phyloP scores from a whole-genome alignment of 2,113 vertebrate genomes.

The Pluvialis apricaria region DNA sequence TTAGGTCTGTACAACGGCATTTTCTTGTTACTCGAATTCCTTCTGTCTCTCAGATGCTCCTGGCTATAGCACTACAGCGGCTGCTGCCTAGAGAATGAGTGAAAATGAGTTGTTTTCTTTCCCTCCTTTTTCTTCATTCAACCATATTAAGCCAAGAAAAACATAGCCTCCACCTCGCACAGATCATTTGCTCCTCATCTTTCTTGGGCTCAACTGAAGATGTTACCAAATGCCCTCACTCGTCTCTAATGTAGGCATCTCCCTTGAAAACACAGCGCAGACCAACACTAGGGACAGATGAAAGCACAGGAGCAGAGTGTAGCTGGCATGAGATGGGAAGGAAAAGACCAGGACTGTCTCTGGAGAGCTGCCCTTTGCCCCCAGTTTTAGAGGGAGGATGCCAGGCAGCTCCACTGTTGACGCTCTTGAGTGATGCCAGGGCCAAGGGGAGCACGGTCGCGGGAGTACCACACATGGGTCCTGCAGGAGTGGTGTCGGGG shows the following conservation, averaged over 20 bases:
- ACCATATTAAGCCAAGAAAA: slow-evolving; percentile 17
- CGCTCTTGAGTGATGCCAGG: not conserved
- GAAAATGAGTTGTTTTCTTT: slow-evolving; percentile 36
- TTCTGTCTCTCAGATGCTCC: slow-evolving; percentile 49
- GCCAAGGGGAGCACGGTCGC: not conserved
- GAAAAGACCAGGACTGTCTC: not conserved
- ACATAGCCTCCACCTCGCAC: not conserved
- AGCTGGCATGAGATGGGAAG: not conserved
- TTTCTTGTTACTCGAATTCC: slow-evolving; percentile 42
- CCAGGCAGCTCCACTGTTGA: not conserved
- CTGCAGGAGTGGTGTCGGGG: not conserved
- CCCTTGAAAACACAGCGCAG: not conserved
- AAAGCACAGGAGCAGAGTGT: fast-evolving
- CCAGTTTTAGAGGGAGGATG: not conserved
- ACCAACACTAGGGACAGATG: not conserved
- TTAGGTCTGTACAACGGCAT: slow-evolving; percentile 43
- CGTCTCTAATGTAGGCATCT: not conserved
- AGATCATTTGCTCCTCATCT: not conserved
- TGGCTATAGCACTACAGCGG: slow-evolving; percentile 12
- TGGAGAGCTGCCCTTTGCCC: not conserved
- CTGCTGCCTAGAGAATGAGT: slow-evolving; percentile 30
- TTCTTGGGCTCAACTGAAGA: not conserved
- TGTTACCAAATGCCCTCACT: not conserved
- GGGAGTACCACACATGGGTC: fast-evolving
- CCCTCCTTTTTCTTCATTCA: slow-evolving; percentile 4